Base-by-base conservation (phyloP, 2,797 vertebrate species). In the Distichodus sexfasciatus region DNA sequence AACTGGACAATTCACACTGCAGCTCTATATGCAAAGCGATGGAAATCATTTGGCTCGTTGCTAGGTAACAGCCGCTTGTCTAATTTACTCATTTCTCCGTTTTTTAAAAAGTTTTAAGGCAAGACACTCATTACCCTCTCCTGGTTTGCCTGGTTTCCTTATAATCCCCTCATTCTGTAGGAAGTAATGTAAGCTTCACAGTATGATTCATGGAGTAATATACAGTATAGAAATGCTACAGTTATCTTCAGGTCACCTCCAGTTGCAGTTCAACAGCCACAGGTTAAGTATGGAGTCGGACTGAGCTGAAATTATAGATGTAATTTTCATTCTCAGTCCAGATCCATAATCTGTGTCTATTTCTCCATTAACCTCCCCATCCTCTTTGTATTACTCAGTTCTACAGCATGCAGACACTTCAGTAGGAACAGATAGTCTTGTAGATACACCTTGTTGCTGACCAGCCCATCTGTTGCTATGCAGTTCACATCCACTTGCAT, bases 201-300 rank as follows among this genome's bases (percentile, higher is more conserved):
- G 66, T 65, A 65, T 64, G 69, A 75, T 0, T 31, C 28, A 44
- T 72, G 62, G 29, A 61, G 47, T 68, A 19, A 50, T 68, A 71
- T 66, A 80, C 76, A 78, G 70, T 76, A 71, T 66, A 74, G 69
- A 74, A 54, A 72, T 80, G 76, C 79, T 80, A 80, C 79, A 57
- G 46, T 65, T 75, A 31, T 60, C 35, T 40, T 64, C 17, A 14
- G 21, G 33, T 50, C 53, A 57, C 48, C 26, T 44, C 57, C 51
- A 12, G 38, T 46, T 38, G n/a, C n/a, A n/a, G n/a, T n/a, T n/a
- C n/a, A 19, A 48, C 17, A 7, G 23, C 11, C 40, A 44, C 9
- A 31, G 40, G 31, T 44, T 31, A 61, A 38, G 26, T 26, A 17
- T 17, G 19, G 40, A 33, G 12, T 1, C 29, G 58, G 40, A 61